phyloP scores from a whole-genome alignment of 2,113 vertebrate species.

The Amphiprion percula region DNA sequence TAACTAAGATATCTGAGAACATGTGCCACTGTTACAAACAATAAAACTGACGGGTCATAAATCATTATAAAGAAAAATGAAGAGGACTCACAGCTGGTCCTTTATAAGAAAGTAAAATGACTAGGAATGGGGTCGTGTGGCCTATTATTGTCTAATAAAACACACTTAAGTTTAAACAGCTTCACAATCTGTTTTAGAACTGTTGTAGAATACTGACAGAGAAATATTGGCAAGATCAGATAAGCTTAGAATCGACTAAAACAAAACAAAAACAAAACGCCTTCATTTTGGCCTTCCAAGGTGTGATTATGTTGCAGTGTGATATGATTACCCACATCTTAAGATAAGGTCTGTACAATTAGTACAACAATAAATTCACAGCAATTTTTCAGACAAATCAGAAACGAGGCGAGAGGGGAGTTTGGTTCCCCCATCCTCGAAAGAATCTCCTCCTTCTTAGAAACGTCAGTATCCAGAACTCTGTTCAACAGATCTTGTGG shows the following conservation, averaged over 20 bases:
- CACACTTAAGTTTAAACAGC: slow-evolving; percentile 32
- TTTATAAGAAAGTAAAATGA: slow-evolving; percentile 1
- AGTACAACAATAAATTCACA: slow-evolving; percentile 81
- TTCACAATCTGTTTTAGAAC: slow-evolving; percentile 66
- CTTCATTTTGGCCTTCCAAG: slow-evolving; percentile 45
- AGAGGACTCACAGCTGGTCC: slow-evolving; percentile 3
- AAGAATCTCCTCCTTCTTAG: slow-evolving; percentile 62
- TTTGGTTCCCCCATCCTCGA: slow-evolving; percentile 20
- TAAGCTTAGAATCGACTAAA: slow-evolving; percentile 28
- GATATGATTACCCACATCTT: slow-evolving; percentile 45
- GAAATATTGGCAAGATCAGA: slow-evolving; percentile 57
- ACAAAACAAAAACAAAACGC: slow-evolving; percentile 16
- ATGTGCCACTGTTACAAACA: too few species aligned
- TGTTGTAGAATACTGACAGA: slow-evolving; percentile 44
- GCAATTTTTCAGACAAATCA: slow-evolving; percentile 72
- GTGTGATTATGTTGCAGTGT: slow-evolving; percentile 43
- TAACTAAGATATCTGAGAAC: too few species aligned
- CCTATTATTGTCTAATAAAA: background rate
- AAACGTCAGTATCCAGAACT: slow-evolving; percentile 77
- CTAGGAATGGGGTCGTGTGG: background rate
- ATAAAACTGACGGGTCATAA: background rate
- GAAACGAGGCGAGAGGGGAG: slow-evolving; percentile 46
- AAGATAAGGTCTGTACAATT: slow-evolving; percentile 51
- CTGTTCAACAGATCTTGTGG: slow-evolving; percentile 86
- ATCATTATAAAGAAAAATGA: background rate